A percentile compares a stretch with the other conserved stretches of the same genome.
Evolutionary conservation across 2,113 vertebrate species (phyloP).

Genomic region (Elephantulus edwardii): DNA sequence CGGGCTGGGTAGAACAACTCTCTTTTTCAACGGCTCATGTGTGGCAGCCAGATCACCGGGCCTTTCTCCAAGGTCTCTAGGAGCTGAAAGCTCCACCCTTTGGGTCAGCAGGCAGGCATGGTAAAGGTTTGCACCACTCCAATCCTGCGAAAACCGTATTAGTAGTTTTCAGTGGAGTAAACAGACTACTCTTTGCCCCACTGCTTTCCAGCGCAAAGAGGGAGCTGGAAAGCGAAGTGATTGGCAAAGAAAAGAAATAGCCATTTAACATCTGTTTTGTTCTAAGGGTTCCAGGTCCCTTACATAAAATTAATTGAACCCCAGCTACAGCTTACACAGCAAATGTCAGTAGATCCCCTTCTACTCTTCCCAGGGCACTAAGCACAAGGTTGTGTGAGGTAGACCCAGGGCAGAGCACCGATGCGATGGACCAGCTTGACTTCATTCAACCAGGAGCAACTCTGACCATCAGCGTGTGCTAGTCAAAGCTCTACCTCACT

Average conservation of each 20-base stretch:
- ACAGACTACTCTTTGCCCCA: not conserved
- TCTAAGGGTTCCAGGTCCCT: not conserved
- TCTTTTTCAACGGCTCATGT: not conserved
- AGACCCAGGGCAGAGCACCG: not conserved
- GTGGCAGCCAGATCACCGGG: not conserved
- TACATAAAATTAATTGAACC: not conserved
- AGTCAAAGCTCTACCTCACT: not conserved
- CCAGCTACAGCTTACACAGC: not conserved
- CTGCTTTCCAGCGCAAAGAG: not conserved
- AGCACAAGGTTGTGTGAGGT: not conserved
- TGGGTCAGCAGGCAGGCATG: not conserved
- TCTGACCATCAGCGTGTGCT: not conserved
- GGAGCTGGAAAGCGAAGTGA: no score
- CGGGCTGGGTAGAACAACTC: not conserved
- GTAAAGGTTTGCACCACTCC: not conserved
- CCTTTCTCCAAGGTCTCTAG: not conserved
- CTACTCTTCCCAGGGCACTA: not conserved
- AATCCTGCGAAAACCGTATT: not conserved
- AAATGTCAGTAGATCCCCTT: not conserved
- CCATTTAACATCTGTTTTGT: not conserved
- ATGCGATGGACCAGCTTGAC: accelerated
- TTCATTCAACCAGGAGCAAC: not conserved
- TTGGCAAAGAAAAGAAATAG: not conserved
- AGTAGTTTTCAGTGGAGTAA: not conserved
- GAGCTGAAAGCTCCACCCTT: not conserved